Evolutionary conservation across 2,797 vertebrate genomes (phyloP), one percentile per base, ranked within the genome.

Genomic region (Darevskia mixta): DNA sequence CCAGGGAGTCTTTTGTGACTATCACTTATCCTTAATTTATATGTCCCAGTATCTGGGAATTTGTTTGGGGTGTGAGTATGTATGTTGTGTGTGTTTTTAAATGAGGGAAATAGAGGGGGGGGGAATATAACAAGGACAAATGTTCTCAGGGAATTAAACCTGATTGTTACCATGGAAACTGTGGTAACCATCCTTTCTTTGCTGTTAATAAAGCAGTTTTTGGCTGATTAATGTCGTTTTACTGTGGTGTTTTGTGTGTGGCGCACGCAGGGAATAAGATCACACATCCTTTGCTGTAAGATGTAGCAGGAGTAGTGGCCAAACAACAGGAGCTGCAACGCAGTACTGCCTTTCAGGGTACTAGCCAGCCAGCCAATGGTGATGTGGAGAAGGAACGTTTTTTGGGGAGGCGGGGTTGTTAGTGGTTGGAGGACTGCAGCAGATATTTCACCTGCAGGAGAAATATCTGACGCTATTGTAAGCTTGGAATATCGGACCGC

Each of bases 81-180:
- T 55, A 35, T 38, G 35, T 49, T 69, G 8, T 49, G 32, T 61
- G 27, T 41, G 23, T 92, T 95, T 93, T 91, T 90, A 94, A 94
- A 93, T 92, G 91, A 45, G 71, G 89, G 95, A 93, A 61, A 86
- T 91, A 64, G 89, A 80, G 87, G 87, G 81, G 32, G 92, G 92
- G 89, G 43, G 92, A 69, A 88, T 86, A 91, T 91, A 94, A 97
- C 92, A 96, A 97, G 96, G 96, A 96, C 95, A 94, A 96, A 90
- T 41, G 97, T 97, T 98, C 98, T 99, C 98, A 98, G 98, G 98
- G 98, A 98, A 97, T 96, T 95, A 96, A 97, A 97, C 97, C 97
- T 97, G 95, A 96, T 97, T 87, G 96, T 97, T 97, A 95, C 97
- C 97, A 96, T 91, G 95, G 97, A 95, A 93, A 97, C 95, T 89